These are phyloP conservation scores for Sparus aurata DNA, from an alignment of 2,797 vertebrate species.

Conservation along the genomic window DNA sequence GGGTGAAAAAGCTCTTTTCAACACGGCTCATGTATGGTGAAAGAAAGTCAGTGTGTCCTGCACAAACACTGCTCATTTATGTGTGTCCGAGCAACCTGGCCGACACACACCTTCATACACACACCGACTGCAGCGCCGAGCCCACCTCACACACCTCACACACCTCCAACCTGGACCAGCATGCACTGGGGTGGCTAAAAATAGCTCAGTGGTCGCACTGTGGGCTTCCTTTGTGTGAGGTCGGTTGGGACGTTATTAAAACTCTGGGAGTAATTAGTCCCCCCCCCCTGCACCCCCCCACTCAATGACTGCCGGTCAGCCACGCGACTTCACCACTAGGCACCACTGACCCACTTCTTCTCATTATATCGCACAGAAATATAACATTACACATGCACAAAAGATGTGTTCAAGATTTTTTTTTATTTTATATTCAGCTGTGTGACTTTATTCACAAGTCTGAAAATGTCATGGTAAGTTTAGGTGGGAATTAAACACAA, in stretches of 20 bases:
- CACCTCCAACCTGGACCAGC: conserved; percentile 57
- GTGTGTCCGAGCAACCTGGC: conserved; percentile 63
- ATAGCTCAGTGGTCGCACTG: conserved; percentile 67
- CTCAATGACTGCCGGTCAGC: background rate
- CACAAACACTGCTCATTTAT: conserved; percentile 80
- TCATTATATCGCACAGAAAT: background rate
- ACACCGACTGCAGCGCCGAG: conserved; percentile 26
- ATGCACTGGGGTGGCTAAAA: conserved; percentile 67
- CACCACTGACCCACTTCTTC: conserved; percentile 32
- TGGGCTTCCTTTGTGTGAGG: conserved; percentile 75
- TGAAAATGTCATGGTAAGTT: too few relatives aligned
- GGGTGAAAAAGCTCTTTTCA: conserved; percentile 77
- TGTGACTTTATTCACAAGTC: too few relatives aligned
- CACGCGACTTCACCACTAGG: conserved; percentile 11
- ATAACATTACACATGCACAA: background rate
- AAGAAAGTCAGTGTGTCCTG: conserved; percentile 80
- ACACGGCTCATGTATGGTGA: conserved; percentile 80
- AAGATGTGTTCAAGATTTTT: background rate
- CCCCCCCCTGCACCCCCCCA: background rate
- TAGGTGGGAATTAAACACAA: too few relatives aligned
- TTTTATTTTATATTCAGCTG: too few relatives aligned
- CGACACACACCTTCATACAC: conserved; percentile 18
- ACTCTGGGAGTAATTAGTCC: conserved; percentile 48
- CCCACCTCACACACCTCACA: conserved; percentile 56
- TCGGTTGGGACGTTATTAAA: conserved; percentile 63